Evolutionary conservation across 2,888 invertebrate genomes (phyloP), one percentile per base, ranked within the genome.

Genomic region (Papilio demoleus): DNA sequence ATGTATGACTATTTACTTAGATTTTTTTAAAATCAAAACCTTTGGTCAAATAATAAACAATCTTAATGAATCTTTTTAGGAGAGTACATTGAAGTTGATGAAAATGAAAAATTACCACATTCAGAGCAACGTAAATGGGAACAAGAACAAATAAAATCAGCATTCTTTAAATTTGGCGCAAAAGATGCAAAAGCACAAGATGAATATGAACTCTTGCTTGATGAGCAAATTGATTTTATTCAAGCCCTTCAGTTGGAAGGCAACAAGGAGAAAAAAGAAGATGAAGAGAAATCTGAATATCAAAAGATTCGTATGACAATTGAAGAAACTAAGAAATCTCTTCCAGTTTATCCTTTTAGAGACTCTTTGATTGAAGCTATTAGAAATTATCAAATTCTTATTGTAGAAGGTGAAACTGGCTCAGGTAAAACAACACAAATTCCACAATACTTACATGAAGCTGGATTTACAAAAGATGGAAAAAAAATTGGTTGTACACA

Each of bases 391-490:
- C 97, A 97, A 90, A 94, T 98, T 73, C 91, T 99, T 27, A 99
- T 99, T 76, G 97, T 99, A 71, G 99, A 99, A 92, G 99, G 99
- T 66, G 99, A 99, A 93, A 99, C 99, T 6, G 99, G 99, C 0
- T 99, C 98, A 12, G 99, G 99, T 4, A 99, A 99, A 94, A 99
- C 99, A 0, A 99, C 99, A 9, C 99, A 99, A 93, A 97, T 99
- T 76, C 99, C 99, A 0, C 99, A 99, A 87, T 99, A 99, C 89
- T 93, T 99, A 11, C 96, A 98, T 84, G 99, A 99, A 83, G 97
- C 98, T 59, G 99, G 97, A 2, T 98, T 96, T 79, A 96, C 97
- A 1, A 90, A 94, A 63, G 95, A 96, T 81, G 96, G 95, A 42
- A 97, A 97, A 91, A 96, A 96, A 87, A 97, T 99, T 79, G 99